Base-by-base conservation (phyloP, 1,140 invertebrate species). In the Papilio polytes region DNA sequence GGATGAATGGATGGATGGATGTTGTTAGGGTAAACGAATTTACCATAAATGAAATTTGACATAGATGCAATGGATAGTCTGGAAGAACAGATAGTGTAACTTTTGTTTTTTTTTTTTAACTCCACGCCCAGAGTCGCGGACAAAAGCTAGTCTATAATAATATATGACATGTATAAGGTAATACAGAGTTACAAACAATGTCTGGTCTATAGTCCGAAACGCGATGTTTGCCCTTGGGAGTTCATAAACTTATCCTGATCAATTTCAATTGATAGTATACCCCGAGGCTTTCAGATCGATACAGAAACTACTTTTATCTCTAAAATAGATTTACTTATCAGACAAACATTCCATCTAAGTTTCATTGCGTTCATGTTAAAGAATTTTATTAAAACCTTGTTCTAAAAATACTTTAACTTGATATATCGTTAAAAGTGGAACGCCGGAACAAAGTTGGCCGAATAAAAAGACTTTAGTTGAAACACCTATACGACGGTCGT, bases 391-490 rank as follows among this genome's bases (percentile, higher is more conserved):
- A 66, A 66, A 66, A 66, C 63, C 26, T 66, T 66, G 22, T 15
- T 15, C 63, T 66, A 66, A 36, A 26, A 66, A 66, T 66, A 66
- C 7, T 59, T 22, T 59, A 10, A 59, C 9, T 18, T 36, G 31
- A 66, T 31, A 36, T 15, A 31, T 31, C 12, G 12, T 70, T 70
- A 70, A 70, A 70, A 31, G 63, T 70, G 36, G 63, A 70, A 70
- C 63, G 56, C 20, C 59, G 22, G 26, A 70, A 70, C 63, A 70
- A 70, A 70, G 63, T 36, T 70, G 26, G 26, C 22, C 26, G 63
- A 70, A 70, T 70, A 70, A 70, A 70, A 70, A 70, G 26, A 31
- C 63, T 70, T 31, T 70, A 36, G 22, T 70, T 70, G 12, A 70
- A 70, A 31, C 26, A 70, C 63, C 63, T 31, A 70, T 70, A 70